A percentile compares a stretch with the other conserved stretches of the same genome.
Evolutionary conservation across 2,888 invertebrate genomes (phyloP).

Genomic region (Plemyria rubiginata): DNA sequence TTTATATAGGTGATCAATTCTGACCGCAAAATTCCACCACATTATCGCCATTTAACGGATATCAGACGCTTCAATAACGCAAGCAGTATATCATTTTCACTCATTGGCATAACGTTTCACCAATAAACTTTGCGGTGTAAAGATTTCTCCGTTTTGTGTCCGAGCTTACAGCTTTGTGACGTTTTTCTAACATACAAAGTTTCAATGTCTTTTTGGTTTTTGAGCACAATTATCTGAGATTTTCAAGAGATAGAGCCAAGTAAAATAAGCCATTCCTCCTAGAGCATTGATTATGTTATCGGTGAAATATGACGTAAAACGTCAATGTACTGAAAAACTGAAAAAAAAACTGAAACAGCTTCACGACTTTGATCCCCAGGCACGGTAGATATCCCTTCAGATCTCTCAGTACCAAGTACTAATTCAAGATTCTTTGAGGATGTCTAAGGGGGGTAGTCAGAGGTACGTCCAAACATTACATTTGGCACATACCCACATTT

Average conservation of each 20-base stretch:
- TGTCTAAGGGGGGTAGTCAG: no score
- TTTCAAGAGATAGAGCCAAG: background rate
- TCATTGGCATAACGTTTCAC: slow-evolving; percentile 18
- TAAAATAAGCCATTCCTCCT: no score
- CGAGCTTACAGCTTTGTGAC: slow-evolving; percentile 1
- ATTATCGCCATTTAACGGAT: slow-evolving; percentile 8
- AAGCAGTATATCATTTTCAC: slow-evolving; percentile 19
- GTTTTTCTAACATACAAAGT: background rate
- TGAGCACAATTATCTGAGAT: background rate
- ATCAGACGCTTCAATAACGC: slow-evolving; percentile 6
- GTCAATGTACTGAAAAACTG: no score
- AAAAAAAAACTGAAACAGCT: no score
- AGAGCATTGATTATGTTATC: no score
- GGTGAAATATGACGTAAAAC: no score
- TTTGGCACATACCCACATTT: no score
- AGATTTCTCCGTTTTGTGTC: slow-evolving; percentile 16
- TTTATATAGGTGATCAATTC: slow-evolving; percentile 1
- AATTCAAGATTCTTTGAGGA: no score
- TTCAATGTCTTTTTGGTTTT: background rate
- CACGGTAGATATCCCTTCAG: no score
- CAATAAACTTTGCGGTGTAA: slow-evolving; percentile 11
- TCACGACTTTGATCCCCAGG: no score
- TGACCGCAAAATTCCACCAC: slow-evolving; percentile 8
- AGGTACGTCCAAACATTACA: no score
- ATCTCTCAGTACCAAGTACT: no score